These are phyloP conservation scores for Pteria penguin DNA, from an alignment of 2,888 invertebrate genomes.

Conservation along the genomic window DNA sequence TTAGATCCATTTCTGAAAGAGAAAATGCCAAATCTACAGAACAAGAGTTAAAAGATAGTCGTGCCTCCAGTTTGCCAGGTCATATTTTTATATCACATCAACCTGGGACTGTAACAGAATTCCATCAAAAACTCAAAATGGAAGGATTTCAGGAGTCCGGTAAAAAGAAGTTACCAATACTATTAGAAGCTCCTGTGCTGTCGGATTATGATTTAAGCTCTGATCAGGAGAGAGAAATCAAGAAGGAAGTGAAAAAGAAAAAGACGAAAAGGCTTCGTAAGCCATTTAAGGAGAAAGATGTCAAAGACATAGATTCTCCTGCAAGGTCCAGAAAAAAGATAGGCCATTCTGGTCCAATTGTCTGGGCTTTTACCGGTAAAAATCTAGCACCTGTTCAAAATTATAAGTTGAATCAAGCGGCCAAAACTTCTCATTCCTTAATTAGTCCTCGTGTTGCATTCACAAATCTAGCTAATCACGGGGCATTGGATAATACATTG, in stretches of 20 bases:
- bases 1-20: not conserved
- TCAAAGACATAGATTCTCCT: not conserved
- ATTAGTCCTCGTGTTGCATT: not conserved
- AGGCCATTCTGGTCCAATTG: slow-evolving; percentile 23
- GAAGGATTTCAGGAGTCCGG: not conserved
- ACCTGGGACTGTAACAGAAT: not conserved
- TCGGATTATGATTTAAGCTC: slow-evolving; percentile 11
- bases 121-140: not conserved
- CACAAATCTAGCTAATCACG: slow-evolving; percentile 7
- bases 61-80: not conserved
- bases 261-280: slow-evolving; percentile 11
- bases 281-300: slow-evolving; percentile 2
- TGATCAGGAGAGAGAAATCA: not conserved
- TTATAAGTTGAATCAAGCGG: slow-evolving; percentile 50
- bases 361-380: slow-evolving; percentile 61
- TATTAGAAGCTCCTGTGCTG: not conserved
- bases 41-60: not conserved
- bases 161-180: not conserved
- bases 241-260: slow-evolving; percentile 30
- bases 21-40: not conserved
- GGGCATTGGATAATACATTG: not conserved
- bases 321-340: slow-evolving; percentile 12
- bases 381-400: slow-evolving; percentile 60
- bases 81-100: not conserved
- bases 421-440: slow-evolving; percentile 15